Conservation (phyloP, 2,113 vertebrate genomes). For the Myotis davidii region DNA sequence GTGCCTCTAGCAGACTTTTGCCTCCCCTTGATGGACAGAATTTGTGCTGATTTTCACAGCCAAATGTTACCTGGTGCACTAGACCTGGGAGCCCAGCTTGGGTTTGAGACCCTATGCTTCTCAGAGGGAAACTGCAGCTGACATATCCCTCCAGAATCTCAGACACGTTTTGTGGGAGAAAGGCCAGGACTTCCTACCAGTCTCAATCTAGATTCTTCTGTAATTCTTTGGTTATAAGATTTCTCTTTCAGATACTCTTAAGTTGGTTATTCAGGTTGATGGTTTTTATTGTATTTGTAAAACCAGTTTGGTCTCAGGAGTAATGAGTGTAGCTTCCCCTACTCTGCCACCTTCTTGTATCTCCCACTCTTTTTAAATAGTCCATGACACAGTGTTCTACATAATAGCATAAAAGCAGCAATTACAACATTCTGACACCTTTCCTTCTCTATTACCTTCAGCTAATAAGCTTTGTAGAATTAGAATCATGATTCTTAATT, state of each 20-base stretch:
- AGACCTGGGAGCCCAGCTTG: too few species aligned
- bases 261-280: not conserved
- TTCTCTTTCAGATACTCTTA: not conserved
- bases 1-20: not conserved
- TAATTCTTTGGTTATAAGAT: not conserved
- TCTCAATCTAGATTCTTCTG: not conserved
- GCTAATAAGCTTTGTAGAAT: constrained; percentile 54
- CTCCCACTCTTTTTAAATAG: constrained; percentile 63
- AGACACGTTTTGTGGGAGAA: not conserved
- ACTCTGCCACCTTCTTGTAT: not conserved
- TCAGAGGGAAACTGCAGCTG: not conserved
- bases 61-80: not conserved
- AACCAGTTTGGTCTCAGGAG: not conserved
- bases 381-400: constrained; percentile 47
- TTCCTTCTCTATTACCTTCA: constrained; percentile 53
- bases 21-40: not conserved
- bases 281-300: not conserved
- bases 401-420: constrained; percentile 11
- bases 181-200: not conserved
- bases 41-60: not conserved
- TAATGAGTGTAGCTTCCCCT: not conserved
- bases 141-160: not conserved
- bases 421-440: not conserved
- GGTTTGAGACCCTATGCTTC: not conserved
- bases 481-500: not conserved